Evolutionary conservation across 2,113 vertebrate species (phyloP).

Genomic region (Archilochus colubris): DNA sequence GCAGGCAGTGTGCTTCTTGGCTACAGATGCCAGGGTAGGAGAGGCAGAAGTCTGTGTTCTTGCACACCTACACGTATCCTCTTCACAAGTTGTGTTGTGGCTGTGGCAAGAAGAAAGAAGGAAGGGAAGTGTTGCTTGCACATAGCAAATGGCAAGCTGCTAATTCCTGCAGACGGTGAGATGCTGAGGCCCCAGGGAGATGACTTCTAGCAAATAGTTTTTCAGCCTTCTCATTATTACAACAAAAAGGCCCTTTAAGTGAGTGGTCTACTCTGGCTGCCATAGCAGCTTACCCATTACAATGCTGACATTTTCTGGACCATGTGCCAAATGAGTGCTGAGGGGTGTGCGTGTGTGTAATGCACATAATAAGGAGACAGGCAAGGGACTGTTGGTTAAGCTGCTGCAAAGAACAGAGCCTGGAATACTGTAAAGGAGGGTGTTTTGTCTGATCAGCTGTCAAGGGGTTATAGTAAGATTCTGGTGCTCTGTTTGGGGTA

Average conservation of each 20-base stretch:
- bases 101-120: background rate
- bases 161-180: constrained; percentile 40
- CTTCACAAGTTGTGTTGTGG: background rate
- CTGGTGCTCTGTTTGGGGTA: background rate
- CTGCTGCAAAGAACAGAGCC: background rate
- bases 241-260: constrained; percentile 62
- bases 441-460: constrained; percentile 31
- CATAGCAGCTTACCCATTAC: constrained; percentile 48
- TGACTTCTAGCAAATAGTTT: constrained; percentile 43
- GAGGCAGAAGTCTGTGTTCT: background rate
- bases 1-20: background rate
- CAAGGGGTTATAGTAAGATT: constrained; percentile 7
- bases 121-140: constrained; percentile 13
- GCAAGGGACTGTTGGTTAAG: background rate
- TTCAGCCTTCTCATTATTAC: constrained; percentile 45
- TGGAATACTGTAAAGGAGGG: background rate
- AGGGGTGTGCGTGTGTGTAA: background rate
- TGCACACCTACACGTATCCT: background rate
- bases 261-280: constrained; percentile 46
- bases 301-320: constrained; percentile 66
- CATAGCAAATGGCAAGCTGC: constrained; percentile 34
- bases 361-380: background rate
- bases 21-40: background rate
- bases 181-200: constrained; percentile 49
- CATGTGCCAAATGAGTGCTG: constrained; percentile 19